Percentiles rank a stretch among this genome's conserved stretches.
Evolutionary conservation across 2,888 invertebrate species (phyloP).

Genomic region (Aricia artaxerxes): DNA sequence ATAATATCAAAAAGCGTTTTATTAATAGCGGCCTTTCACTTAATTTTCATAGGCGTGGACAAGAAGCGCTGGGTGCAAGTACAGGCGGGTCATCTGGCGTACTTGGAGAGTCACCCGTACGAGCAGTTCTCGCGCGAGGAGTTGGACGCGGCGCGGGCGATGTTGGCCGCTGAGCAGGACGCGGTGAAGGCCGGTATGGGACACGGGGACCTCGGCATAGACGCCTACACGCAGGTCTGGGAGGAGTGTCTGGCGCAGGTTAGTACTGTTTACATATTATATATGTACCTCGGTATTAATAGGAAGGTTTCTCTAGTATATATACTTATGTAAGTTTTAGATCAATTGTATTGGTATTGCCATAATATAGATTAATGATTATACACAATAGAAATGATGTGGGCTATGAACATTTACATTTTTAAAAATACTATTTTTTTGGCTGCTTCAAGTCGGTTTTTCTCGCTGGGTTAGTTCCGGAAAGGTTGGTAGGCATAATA

Average conservation of each 20-base stretch:
- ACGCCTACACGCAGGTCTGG: slow-evolving; percentile 97
- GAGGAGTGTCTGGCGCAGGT: slow-evolving; percentile 97
- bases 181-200: slow-evolving; percentile 96
- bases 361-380: no score
- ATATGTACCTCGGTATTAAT: neutral
- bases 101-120: slow-evolving; percentile 93
- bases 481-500: no score
- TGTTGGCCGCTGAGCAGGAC: slow-evolving; percentile 91
- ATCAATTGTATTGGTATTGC: no score
- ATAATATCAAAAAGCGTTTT: no score
- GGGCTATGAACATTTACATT: no score
- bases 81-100: slow-evolving; percentile 87
- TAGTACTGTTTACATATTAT: neutral
- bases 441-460: no score
- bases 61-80: slow-evolving; percentile 80
- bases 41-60: slow-evolving; percentile 55
- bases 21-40: neutral
- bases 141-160: slow-evolving; percentile 81
- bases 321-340: no score
- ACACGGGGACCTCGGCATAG: slow-evolving; percentile 95
- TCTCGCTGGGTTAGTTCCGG: no score
- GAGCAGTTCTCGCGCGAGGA: slow-evolving; percentile 86
- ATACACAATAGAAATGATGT: no score
- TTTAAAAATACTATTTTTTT: no score
- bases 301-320: no score